phyloP scores from a whole-genome alignment of 2,113 vertebrate genomes.

The Poeciliopsis retropinna region DNA sequence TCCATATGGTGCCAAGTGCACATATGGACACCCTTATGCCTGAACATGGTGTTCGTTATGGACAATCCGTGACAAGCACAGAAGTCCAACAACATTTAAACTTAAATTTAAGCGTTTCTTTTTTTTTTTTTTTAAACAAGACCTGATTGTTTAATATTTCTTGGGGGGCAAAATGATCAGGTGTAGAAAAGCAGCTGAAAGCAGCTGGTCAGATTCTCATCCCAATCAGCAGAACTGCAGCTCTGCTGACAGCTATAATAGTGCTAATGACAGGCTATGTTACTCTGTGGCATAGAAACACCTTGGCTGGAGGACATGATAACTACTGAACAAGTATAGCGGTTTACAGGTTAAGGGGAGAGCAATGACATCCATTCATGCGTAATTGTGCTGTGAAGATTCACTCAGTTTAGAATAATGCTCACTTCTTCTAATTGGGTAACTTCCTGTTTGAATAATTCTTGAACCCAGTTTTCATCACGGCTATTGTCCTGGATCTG shows the following conservation, averaged over 20 bases:
- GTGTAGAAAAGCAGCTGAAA: constrained; percentile 12
- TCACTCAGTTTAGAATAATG: constrained; percentile 4
- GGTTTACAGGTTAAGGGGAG: neutral
- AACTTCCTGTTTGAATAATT: neutral
- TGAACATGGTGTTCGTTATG: too few species aligned
- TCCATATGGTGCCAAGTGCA: too few species aligned
- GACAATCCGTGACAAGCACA: too few species aligned
- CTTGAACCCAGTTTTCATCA: neutral
- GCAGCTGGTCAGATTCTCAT: constrained; percentile 27
- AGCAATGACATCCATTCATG: constrained; percentile 41
- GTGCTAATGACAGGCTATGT: constrained; percentile 72
- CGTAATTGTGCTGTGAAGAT: constrained; percentile 27
- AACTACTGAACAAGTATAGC: constrained; percentile 38
- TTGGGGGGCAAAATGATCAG: neutral
- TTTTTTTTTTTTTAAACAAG: neutral
- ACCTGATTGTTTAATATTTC: neutral
- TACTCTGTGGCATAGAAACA: constrained; percentile 54
- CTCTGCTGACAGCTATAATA: constrained; percentile 76
- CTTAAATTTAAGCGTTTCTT: too few species aligned
- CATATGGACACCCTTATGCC: too few species aligned
- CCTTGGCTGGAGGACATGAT: constrained; percentile 55
- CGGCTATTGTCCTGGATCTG: neutral
- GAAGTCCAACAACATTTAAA: too few species aligned
- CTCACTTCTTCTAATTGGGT: neutral
- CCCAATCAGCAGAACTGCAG: constrained; percentile 34